These are phyloP conservation scores for Cordylochernes scorpioides DNA, from an alignment of 2,888 invertebrate genomes.

Conservation along the genomic window DNA sequence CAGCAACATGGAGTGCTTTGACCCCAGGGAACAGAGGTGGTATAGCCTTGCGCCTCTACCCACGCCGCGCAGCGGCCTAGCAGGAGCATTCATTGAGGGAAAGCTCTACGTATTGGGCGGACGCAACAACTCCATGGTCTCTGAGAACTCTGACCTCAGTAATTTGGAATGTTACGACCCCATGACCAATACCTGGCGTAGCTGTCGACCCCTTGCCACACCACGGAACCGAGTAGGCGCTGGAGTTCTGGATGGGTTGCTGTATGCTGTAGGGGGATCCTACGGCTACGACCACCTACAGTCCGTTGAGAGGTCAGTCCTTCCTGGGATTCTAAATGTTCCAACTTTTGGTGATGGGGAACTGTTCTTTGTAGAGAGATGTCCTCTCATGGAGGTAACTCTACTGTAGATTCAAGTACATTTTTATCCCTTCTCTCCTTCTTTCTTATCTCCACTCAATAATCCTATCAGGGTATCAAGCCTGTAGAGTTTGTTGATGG, in stretches of 20 bases:
- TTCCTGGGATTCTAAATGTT: neutral
- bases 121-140: conserved; percentile 52
- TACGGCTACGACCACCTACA: conserved; percentile 57
- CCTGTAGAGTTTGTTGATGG: too few relatives aligned
- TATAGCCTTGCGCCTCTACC: conserved; percentile 49
- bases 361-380: neutral
- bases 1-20: conserved; percentile 61
- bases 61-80: conserved; percentile 59
- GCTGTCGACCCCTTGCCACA: conserved; percentile 48
- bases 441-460: too few relatives aligned
- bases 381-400: too few relatives aligned
- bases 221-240: conserved; percentile 69
- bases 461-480: too few relatives aligned
- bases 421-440: conserved; percentile 1
- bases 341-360: neutral
- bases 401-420: too few relatives aligned
- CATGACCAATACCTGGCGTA: conserved; percentile 52
- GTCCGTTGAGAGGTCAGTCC: conserved; percentile 60
- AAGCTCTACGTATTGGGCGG: conserved; percentile 77
- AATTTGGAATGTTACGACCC: conserved; percentile 60
- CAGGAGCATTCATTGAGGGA: conserved; percentile 37
- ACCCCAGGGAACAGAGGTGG: conserved; percentile 62
- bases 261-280: conserved; percentile 77
- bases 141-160: conserved; percentile 34
- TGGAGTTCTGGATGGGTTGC: conserved; percentile 67